These are phyloP conservation scores for Melanogrammus aeglefinus DNA, from an alignment of 2,797 vertebrate genomes.

Conservation along the genomic window DNA sequence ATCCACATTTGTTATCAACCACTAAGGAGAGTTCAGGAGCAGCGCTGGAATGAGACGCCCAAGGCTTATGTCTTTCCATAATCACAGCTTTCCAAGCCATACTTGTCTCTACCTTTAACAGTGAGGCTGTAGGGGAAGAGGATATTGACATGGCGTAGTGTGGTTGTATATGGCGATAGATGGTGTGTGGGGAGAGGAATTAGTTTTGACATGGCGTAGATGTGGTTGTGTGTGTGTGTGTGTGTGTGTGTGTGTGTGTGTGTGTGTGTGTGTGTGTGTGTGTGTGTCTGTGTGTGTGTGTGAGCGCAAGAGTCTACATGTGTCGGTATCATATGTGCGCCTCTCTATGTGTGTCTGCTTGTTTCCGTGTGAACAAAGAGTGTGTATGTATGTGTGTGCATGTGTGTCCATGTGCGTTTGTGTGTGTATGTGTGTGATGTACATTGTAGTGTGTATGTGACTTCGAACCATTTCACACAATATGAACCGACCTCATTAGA, in stretches of 20 bases:
- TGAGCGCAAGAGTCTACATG: conserved; percentile 15
- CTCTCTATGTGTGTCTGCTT: conserved; percentile 11
- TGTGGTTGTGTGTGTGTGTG: conserved; percentile 12
- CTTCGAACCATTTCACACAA: conserved; percentile 13
- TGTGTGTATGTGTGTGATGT: conserved; percentile 17
- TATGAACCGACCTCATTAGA: conserved; percentile 31
- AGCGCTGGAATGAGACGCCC: conserved; percentile 61
- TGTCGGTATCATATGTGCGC: conserved; percentile 2
- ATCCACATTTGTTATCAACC: conserved; percentile 64
- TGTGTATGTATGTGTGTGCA: conserved; percentile 25
- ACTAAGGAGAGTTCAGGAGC: conserved; percentile 61
- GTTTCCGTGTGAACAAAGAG: conserved; percentile 19
- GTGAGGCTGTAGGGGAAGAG: conserved; percentile 46
- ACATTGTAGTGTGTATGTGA: conserved; percentile 24
- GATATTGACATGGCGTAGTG: no score
- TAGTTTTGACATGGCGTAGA: conserved; percentile 33
- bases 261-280: conserved; percentile 2
- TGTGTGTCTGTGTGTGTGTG: conserved; percentile 17
- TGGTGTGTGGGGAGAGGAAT: no score
- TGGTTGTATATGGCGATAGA: no score
- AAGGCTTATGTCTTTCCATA: conserved; percentile 64
- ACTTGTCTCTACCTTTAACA: conserved; percentile 39
- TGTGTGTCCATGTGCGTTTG: conserved; percentile 20
- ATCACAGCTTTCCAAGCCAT: conserved; percentile 62
- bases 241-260: conserved; percentile 4